Percentiles rank a stretch among this genome's conserved stretches.
Evolutionary conservation across 2,888 invertebrate species (phyloP).

Genomic region (Xanthorhoe designata): DNA sequence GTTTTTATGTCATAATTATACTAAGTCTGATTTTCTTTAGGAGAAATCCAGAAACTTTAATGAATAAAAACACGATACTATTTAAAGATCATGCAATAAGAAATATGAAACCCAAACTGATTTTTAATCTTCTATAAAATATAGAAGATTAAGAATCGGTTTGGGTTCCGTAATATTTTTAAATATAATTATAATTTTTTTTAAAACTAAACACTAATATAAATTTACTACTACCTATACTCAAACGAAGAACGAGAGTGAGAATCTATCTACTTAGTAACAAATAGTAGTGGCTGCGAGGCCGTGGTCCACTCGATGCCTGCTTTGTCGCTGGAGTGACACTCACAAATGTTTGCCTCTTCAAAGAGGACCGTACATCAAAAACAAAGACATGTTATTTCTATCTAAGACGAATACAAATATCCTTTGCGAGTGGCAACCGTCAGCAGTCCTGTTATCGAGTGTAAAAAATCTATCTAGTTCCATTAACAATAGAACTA

Average conservation of each 20-base stretch:
- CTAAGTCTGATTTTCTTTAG: too few relatives aligned
- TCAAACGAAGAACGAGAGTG: neutral
- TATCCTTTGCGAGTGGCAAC: conserved; percentile 3
- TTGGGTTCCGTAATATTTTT: too few relatives aligned
- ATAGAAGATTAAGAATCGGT: too few relatives aligned
- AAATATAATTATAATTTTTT: too few relatives aligned
- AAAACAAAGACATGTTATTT: conserved; percentile 41
- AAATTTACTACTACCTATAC: too few relatives aligned
- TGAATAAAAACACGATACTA: too few relatives aligned
- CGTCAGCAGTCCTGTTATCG: neutral
- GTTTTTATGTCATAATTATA: too few relatives aligned
- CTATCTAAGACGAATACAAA: conserved; percentile 25
- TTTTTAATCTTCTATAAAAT: too few relatives aligned
- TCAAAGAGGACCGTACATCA: conserved; percentile 47
- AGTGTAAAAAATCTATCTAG: neutral
- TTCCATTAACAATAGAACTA: conserved; percentile 26
- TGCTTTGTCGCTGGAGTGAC: conserved; percentile 73
- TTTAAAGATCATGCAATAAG: too few relatives aligned
- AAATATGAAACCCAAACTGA: too few relatives aligned
- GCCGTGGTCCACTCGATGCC: conserved; percentile 62
- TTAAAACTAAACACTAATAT: too few relatives aligned
- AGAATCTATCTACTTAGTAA: conserved; percentile 24
- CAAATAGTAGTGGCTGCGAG: conserved; percentile 57
- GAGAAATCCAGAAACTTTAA: too few relatives aligned
- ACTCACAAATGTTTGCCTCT: conserved; percentile 77